These are phyloP conservation scores for Eueremaeus valkanovi DNA, from an alignment of 2,888 invertebrate genomes.

Conservation along the genomic window DNA sequence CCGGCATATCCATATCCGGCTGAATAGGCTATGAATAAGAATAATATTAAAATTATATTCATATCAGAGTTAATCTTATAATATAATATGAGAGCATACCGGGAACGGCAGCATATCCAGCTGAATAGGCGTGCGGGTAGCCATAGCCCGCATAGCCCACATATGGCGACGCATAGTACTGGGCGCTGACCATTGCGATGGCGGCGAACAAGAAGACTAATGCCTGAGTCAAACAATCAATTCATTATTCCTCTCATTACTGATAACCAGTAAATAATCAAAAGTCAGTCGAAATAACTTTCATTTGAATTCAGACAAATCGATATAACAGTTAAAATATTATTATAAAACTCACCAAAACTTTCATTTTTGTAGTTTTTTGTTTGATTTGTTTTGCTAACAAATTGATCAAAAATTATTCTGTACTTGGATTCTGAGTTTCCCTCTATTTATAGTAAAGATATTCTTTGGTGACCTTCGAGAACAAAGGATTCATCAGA, in stretches of 20 bases:
- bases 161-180: background rate
- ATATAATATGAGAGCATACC: too few species aligned
- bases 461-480: background rate
- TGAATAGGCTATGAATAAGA: too few species aligned
- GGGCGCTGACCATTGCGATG: background rate
- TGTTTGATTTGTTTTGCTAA: background rate
- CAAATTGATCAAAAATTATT: background rate
- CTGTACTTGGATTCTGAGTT: background rate
- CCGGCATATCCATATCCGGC: too few species aligned
- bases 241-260: background rate
- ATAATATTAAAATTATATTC: too few species aligned
- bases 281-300: background rate
- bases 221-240: background rate
- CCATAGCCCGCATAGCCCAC: background rate
- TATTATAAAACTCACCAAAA: slow-evolving; percentile 7
- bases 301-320: background rate
- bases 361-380: slow-evolving; percentile 9
- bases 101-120: background rate
- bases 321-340: background rate
- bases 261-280: background rate
- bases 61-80: too few species aligned
- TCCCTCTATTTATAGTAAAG: background rate
- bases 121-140: background rate
- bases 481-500: background rate
- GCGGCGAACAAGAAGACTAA: background rate